These are phyloP conservation scores for Marmota flaviventris DNA, from an alignment of 2,113 vertebrate species.

Conservation along the genomic window DNA sequence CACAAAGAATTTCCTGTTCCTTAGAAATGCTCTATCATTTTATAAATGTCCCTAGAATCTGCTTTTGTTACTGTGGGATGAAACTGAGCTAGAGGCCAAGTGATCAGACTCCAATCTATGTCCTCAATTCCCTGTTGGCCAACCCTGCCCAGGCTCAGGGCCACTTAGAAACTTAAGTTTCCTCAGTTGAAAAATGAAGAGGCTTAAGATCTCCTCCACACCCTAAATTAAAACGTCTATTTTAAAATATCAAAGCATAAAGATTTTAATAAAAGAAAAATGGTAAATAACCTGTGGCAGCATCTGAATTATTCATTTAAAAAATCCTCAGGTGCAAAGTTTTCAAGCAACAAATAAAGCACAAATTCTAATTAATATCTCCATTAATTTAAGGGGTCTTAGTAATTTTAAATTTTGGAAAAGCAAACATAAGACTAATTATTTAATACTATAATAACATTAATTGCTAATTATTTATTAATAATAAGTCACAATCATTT, in stretches of 20 bases:
- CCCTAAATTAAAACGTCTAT: neutral
- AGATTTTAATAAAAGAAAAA: conserved; percentile 37
- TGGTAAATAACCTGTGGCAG: neutral
- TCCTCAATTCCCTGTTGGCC: neutral
- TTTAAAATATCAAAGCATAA: conserved; percentile 45
- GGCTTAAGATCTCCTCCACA: neutral
- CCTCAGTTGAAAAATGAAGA: conserved; percentile 22
- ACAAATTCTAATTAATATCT: neutral
- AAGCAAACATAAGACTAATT: conserved; percentile 26
- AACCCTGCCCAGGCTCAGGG: accelerated
- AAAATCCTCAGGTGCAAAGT: neutral
- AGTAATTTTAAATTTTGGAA: conserved; percentile 39
- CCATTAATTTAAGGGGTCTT: neutral
- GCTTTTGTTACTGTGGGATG: neutral
- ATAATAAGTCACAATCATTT: neutral
- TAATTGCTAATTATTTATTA: neutral
- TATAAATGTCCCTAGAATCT: neutral
- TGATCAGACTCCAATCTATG: neutral
- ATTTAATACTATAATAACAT: neutral
- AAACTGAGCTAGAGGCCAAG: neutral
- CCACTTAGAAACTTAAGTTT: neutral
- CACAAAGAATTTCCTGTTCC: neutral
- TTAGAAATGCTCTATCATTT: neutral
- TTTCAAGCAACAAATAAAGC: neutral
- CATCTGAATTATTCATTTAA: neutral